Base-by-base conservation (phyloP, 1,140 invertebrate species). In the Holotrichia oblita region DNA sequence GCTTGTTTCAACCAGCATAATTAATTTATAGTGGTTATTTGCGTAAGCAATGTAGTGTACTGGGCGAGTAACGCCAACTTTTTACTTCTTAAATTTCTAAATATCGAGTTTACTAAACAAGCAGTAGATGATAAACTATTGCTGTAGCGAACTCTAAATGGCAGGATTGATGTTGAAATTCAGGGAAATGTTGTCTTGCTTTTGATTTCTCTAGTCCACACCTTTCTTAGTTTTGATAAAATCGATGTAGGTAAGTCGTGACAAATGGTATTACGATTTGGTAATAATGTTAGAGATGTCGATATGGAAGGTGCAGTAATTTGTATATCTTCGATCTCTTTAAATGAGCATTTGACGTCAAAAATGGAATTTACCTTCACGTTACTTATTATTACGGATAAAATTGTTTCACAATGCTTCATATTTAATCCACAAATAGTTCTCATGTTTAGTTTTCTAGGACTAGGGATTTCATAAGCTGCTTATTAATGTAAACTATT, bases 1-100 rank as follows among this genome's bases (percentile, higher is more conserved):
- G 61, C n/a, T n/a, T n/a, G n/a, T n/a, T n/a, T n/a, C n/a, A n/a
- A n/a, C n/a, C n/a, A n/a, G n/a, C 61, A 27, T 64, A 64, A 64
- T 64, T 64, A 64, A 64, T 64, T 64, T 24, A 20, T 10, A 64
- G 61, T 64, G 61, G 61, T 64, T 20, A 20, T 64, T 64, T 64
- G 61, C 61, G 61, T 20, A 17, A 64, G 61, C 20, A 64, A 64
- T 20, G 0, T 0, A n/a, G 10, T n/a, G 44, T 12, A n/a, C 44
- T n/a, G 44, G n/a, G 8, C 7, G 44, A 48, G 12, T 12, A n/a
- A 48, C 12, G 44, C 0, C 12, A 3, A 48, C 12, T 48, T 48
- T 48, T 48, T 48, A 48, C n/a, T n/a, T 6, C 44, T 22, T 9
- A 20, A 64, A 64, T 64, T 64, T 64, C 61, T 64, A 27, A 27